Base-by-base conservation (phyloP, 2,797 vertebrate genomes). In the Decapterus maruadsi region DNA sequence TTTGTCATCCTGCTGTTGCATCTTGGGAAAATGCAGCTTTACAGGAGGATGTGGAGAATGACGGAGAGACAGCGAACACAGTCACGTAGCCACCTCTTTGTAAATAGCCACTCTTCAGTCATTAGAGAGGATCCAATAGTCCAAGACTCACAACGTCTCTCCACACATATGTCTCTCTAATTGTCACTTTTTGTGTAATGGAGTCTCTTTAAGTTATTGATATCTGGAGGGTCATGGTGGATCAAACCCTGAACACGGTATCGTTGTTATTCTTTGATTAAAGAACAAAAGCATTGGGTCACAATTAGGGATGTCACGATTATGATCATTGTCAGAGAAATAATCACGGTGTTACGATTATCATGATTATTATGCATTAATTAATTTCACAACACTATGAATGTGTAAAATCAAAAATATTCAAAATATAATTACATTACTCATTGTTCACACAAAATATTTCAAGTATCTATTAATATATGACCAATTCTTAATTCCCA, bases 1-100 rank as follows among this genome's bases (percentile, higher is more conserved):
- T 95, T 95, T 95, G 84, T 94, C 88, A 90, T 82, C 7, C 0
- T 0, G 36, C 80, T 87, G 60, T 70, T 82, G 82, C 80, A 78
- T 80, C 82, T 86, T 87, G 56, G 87, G 85, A 84, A 68, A 85
- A 73, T 42, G 77, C 42, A 70, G 68, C 80, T 76, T 60, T 60
- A 64, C 71, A 73, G 70, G 75, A 75, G 29, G 54, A 66, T 54
- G 50, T 55, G 53, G 65, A 36, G 72, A 80, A 74, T 62, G 73
- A 87, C 62, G 34, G 75, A 75, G 63, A 73, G 78, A 77, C 69
- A 14, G 67, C 63, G 57, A 69, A 64, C 77, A 51, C 51, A 36
- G 19, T 56, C 53, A 40, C 13, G 55, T 59, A 70, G 61, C 48
- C 62, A 75, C 74, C 53, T 84, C n/a, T 69, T 77, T 43, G 73